Conservation (phyloP, 1,140 invertebrate genomes). For the Globodera rostochiensis region DNA sequence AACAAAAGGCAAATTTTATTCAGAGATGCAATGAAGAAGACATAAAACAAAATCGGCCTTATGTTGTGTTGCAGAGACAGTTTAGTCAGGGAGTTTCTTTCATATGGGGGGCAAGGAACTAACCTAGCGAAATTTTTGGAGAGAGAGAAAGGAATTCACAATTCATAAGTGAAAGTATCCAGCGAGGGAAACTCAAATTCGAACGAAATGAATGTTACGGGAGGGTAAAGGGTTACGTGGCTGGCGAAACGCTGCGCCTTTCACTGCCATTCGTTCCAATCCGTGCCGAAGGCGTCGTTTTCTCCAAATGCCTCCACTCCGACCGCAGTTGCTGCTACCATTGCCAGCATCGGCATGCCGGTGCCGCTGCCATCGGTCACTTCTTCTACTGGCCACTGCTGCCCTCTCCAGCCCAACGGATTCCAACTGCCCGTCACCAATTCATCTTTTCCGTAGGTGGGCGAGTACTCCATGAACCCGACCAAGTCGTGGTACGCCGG, state of each 20-base stretch:
- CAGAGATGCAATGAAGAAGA: too few relatives aligned
- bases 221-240: too few relatives aligned
- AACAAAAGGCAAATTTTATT: too few relatives aligned
- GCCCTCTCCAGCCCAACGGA: constrained; percentile 37
- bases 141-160: not conserved
- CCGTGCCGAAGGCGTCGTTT: not conserved
- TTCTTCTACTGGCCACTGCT: constrained; percentile 13
- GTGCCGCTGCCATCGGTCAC: not conserved
- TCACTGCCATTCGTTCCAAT: not conserved
- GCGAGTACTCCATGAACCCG: constrained; percentile 22
- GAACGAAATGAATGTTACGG: too few relatives aligned
- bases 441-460: constrained; percentile 26
- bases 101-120: not conserved
- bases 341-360: not conserved
- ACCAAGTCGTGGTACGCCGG: constrained; percentile 45
- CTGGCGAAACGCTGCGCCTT: not conserved
- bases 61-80: too few relatives aligned
- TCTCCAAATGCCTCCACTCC: constrained; percentile 8
- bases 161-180: not conserved
- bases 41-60: too few relatives aligned
- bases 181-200: too few relatives aligned
- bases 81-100: too few relatives aligned
- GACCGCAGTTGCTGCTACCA: not conserved
- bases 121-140: too few relatives aligned
- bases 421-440: constrained; percentile 30